Evolutionary conservation across 2,113 vertebrate genomes (phyloP).

Genomic region (Propithecus coquereli): DNA sequence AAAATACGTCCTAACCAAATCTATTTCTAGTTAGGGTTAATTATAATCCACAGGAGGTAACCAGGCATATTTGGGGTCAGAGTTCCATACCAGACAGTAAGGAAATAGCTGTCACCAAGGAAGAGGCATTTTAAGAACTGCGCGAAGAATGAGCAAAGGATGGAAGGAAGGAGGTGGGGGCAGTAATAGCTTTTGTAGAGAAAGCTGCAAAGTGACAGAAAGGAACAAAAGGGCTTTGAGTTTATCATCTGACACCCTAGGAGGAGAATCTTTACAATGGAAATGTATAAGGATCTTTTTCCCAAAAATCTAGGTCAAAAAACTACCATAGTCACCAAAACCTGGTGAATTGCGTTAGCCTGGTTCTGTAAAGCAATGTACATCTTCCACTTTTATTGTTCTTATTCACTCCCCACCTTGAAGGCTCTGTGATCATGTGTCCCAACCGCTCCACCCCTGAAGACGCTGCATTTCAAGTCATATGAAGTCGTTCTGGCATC

Average conservation of each 20-base stretch:
- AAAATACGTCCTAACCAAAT: not conserved
- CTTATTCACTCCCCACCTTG: not conserved
- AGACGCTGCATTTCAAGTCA: not conserved
- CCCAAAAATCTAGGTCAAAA: not conserved
- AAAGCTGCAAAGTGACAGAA: not conserved
- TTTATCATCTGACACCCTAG: not conserved
- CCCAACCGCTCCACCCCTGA: not conserved
- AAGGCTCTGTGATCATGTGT: no score
- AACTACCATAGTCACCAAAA: not conserved
- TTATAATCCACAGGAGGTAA: not conserved
- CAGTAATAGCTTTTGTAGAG: not conserved
- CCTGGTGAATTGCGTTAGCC: no score
- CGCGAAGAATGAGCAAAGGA: not conserved
- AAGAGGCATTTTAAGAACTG: not conserved
- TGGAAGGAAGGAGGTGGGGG: not conserved
- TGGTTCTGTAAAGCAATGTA: no score
- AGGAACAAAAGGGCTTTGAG: not conserved
- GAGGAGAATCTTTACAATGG: not conserved
- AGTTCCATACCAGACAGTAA: not conserved
- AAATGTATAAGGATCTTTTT: not conserved
- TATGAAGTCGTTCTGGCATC: not conserved
- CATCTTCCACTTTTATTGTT: no score
- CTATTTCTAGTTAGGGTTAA: not conserved
- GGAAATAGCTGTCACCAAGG: not conserved
- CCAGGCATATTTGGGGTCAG: not conserved